These are phyloP conservation scores for Rhamnusium bicolor DNA, from an alignment of 2,888 invertebrate species.

Conservation along the genomic window DNA sequence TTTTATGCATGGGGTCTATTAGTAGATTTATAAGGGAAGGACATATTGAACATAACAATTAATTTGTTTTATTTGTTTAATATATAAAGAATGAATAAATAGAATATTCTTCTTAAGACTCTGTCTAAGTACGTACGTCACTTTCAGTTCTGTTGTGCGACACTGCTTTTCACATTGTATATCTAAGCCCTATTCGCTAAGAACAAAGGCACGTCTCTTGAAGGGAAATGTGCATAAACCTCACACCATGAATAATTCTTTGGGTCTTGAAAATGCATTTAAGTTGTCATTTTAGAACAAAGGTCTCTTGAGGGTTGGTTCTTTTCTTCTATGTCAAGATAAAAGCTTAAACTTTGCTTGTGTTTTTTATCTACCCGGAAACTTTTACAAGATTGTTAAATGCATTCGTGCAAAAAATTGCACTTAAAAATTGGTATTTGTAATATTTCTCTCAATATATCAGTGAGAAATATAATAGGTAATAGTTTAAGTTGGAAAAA, in stretches of 20 bases:
- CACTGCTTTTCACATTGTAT: neutral
- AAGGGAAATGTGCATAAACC: slow-evolving; percentile 1
- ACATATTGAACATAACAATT: no score
- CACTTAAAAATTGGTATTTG: neutral
- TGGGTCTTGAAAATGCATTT: slow-evolving; percentile 1
- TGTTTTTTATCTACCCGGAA: neutral
- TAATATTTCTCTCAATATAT: neutral
- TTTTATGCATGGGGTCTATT: no score
- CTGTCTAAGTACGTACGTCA: neutral
- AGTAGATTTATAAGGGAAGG: no score
- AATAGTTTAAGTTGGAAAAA: no score
- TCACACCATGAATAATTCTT: neutral
- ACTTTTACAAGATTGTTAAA: neutral
- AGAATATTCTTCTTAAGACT: no score
- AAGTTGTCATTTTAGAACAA: neutral
- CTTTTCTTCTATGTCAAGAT: neutral
- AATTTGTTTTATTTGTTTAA: no score
- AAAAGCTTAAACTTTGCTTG: neutral
- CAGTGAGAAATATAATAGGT: no score
- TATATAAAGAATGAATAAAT: no score
- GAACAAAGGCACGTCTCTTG: neutral
- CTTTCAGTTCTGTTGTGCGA: neutral
- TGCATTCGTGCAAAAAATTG: neutral
- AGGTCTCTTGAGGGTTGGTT: neutral
- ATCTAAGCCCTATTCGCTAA: neutral